Conservation (phyloP, 2,888 invertebrate genomes). For the Catocala nupta region DNA sequence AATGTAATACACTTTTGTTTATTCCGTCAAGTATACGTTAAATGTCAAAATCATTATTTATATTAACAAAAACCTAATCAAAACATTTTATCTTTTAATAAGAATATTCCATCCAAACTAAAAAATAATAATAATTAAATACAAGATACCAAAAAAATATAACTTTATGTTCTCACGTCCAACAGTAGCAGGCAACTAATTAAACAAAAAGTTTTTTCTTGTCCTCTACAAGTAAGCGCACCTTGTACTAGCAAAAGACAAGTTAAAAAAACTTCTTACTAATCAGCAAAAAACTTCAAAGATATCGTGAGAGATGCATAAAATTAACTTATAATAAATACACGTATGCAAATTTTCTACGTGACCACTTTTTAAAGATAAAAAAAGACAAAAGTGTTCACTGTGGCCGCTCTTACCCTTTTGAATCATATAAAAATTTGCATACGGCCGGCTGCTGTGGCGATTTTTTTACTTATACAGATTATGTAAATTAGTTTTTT, state of each 20-base stretch:
- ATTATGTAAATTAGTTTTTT: constrained; percentile 84
- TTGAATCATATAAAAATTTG: constrained; percentile 72
- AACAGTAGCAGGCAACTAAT: constrained; percentile 20
- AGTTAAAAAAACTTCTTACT: constrained; percentile 42
- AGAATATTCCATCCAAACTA: background rate
- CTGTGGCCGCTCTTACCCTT: constrained; percentile 69
- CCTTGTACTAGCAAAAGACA: constrained; percentile 21
- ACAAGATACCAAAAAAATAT: constrained; percentile 1
- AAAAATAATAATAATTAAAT: constrained; percentile 8
- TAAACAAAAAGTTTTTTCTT: constrained; percentile 38
- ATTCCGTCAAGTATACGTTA: too few species aligned
- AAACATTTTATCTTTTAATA: too few species aligned
- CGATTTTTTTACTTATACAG: constrained; percentile 77
- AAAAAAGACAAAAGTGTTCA: constrained; percentile 60
- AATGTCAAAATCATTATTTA: too few species aligned
- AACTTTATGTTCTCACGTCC: constrained; percentile 39
- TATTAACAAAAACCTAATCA: too few species aligned
- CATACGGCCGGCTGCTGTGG: constrained; percentile 80
- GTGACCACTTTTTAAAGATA: constrained; percentile 79
- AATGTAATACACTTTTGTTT: too few species aligned
- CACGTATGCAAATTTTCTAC: constrained; percentile 69
- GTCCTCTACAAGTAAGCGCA: too few species aligned
- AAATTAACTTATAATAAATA: constrained; percentile 71
- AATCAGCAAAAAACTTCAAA: constrained; percentile 60
- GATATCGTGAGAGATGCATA: constrained; percentile 78